Evolutionary conservation across 2,888 invertebrate species (phyloP).

Genomic region (Stictocephala bisonia): DNA sequence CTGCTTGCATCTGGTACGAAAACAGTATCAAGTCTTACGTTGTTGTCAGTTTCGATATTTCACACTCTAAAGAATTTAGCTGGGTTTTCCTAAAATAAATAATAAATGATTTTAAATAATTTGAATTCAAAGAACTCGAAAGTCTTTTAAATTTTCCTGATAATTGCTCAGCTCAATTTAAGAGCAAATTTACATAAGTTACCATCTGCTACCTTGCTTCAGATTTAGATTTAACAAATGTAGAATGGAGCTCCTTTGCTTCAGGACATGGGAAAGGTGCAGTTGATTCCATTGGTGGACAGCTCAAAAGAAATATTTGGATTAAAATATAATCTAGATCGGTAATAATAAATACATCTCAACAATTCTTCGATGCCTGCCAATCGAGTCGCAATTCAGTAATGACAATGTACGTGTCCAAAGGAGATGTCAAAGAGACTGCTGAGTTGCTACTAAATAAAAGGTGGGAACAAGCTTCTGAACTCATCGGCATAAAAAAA

Average conservation of each 20-base stretch:
- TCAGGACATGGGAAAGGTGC: slow-evolving; percentile 42
- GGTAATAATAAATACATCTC: slow-evolving; percentile 20
- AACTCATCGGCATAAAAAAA: slow-evolving; percentile 16
- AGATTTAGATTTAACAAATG: slow-evolving; percentile 29
- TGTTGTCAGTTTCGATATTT: slow-evolving; percentile 25
- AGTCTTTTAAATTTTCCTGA: slow-evolving; percentile 29
- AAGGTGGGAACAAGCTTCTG: slow-evolving; percentile 20
- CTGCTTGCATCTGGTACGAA: slow-evolving; percentile 27
- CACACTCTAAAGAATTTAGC: slow-evolving; percentile 28
- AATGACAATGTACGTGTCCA: not conserved
- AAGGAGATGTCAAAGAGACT: slow-evolving; percentile 19
- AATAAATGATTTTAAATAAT: slow-evolving; percentile 11
- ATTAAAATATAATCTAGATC: not conserved
- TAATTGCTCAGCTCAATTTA: slow-evolving; percentile 45
- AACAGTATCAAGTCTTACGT: slow-evolving; percentile 24
- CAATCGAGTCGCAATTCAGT: not conserved
- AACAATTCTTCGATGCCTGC: slow-evolving; percentile 6
- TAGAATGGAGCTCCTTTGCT: slow-evolving; percentile 36
- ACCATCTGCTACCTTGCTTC: slow-evolving; percentile 14
- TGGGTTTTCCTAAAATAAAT: slow-evolving; percentile 23
- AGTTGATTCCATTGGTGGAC: slow-evolving; percentile 39
- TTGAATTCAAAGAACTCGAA: slow-evolving; percentile 8
- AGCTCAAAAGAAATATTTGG: slow-evolving; percentile 28
- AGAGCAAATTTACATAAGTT: slow-evolving; percentile 14
- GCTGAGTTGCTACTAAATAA: slow-evolving; percentile 6